Base-by-base conservation (phyloP, 2,888 invertebrate species). In the Linhomoeus sp. region DNA sequence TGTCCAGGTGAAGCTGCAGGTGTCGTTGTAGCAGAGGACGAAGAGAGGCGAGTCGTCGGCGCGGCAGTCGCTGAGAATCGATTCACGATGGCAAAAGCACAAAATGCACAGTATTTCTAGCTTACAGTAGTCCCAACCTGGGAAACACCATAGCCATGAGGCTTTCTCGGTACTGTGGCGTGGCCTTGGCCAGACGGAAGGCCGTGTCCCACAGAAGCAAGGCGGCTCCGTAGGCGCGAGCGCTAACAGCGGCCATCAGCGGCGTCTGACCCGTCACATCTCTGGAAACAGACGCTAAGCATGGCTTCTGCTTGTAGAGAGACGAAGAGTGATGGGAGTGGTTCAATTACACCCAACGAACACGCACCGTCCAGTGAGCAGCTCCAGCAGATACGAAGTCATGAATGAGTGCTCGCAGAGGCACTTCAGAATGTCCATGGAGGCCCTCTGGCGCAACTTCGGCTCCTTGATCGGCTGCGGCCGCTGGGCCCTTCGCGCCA, bases 1-100 rank as follows among this genome's bases (percentile, higher is more conserved):
- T 0, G 97, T 97, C 94, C 97, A 99, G 0, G 97, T 97, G 67
- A 97, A 97, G 62, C 90, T 90, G 69, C 97, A 97, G 0, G 94
- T 94, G 66, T 97, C 97, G 63, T 99, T 97, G 66, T 87, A 92
- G 67, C 94, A 94, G 5, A 97, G 75, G 17, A 94, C 84, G 60
- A 94, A 83, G 15, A 97, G 72, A 0, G 97, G 94, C 0, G 88
- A 92, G 63, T 92, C 82, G 69, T 94, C 92, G 0, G 86, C 7
- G 7, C 29, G 29, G 7, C 7, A 29, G 29, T 29, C 29, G 29
- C 7, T 12, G n/a, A n/a, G n/a, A 33, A 33, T 9, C 15, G 33
- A 12, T 12, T 33, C 15, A 12, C 15, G 9, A 12, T 33, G 15
- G 33, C 15, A n/a, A 12, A 33, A 12, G 33, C 12, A 15, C 15